These are phyloP conservation scores for Nomada ferruginata DNA, from an alignment of 2,888 invertebrate species.

Conservation along the genomic window DNA sequence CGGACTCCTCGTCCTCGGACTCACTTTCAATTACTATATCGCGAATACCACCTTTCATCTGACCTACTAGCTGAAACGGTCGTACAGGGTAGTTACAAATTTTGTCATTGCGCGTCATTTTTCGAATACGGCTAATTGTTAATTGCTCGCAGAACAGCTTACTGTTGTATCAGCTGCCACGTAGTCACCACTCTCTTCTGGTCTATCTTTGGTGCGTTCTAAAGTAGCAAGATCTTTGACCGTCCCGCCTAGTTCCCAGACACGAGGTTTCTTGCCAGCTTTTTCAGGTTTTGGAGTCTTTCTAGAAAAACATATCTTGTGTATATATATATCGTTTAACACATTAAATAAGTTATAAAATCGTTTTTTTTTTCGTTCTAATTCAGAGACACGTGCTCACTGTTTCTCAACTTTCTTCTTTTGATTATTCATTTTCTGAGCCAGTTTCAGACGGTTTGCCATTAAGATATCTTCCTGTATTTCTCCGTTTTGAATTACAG, in stretches of 20 bases:
- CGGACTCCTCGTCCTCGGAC: conserved; percentile 87
- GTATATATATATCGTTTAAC: neutral
- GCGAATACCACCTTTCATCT: conserved; percentile 93
- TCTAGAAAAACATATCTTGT: conserved; percentile 76
- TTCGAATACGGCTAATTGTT: neutral
- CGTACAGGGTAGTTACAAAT: neutral
- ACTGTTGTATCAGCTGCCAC: conserved; percentile 89
- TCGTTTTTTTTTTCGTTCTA: neutral
- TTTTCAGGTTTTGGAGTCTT: conserved; percentile 87
- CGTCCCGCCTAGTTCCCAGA: conserved; percentile 95
- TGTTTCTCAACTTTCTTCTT: conserved; percentile 87
- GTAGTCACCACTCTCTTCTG: conserved; percentile 87
- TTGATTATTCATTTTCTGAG: conserved; percentile 90
- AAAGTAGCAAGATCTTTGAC: conserved; percentile 91
- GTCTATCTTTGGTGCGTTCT: conserved; percentile 92
- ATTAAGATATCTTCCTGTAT: conserved; percentile 89
- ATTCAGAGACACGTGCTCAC: conserved; percentile 79
- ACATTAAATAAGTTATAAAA: neutral
- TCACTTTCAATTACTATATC: conserved; percentile 93
- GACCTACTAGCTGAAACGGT: conserved; percentile 89
- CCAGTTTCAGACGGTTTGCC: conserved; percentile 91
- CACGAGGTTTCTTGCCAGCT: conserved; percentile 94
- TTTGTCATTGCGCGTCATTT: conserved; percentile 2
- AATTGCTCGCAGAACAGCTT: conserved; percentile 52
- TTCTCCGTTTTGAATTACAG: conserved; percentile 80